Evolutionary conservation across 2,113 vertebrate species (phyloP).

Genomic region (Rhegmatorhina hoffmannsi): DNA sequence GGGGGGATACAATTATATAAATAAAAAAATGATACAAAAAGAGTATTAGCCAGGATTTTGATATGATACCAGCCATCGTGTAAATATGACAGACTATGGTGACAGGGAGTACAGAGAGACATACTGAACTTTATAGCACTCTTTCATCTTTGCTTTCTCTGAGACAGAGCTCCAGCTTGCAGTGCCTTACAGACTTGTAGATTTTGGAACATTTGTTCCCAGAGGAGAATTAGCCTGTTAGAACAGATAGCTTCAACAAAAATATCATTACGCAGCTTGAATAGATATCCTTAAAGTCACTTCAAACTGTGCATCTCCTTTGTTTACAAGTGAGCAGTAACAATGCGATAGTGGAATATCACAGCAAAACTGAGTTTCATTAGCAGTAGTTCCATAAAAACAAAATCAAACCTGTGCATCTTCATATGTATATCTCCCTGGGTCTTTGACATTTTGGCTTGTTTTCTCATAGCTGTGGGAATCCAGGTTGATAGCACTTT

Average conservation of each 20-base stretch:
- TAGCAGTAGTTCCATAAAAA: constrained; percentile 20
- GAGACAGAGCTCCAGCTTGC: background rate
- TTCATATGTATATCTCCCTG: constrained; percentile 93
- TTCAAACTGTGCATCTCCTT: constrained; percentile 23
- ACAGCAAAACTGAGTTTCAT: constrained; percentile 1
- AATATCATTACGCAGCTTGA: constrained; percentile 34
- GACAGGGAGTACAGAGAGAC: background rate
- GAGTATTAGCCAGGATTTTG: background rate
- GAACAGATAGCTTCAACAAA: constrained; percentile 15
- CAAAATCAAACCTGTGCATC: constrained; percentile 89
- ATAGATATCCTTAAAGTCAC: constrained; percentile 29
- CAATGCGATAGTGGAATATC: background rate
- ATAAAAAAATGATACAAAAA: background rate
- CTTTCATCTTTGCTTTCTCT: constrained; percentile 23
- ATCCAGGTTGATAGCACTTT: constrained; percentile 95
- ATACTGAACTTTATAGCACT: background rate
- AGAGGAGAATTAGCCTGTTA: constrained; percentile 20
- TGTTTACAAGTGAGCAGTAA: constrained; percentile 2
- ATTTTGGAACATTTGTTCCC: constrained; percentile 49
- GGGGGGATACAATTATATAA: background rate
- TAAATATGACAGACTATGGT: background rate
- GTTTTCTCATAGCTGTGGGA: constrained; percentile 96
- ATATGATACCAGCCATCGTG: background rate
- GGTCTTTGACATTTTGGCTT: constrained; percentile 95
- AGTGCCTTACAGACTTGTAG: background rate